These are phyloP conservation scores for Labia minor DNA, from an alignment of 2,888 invertebrate genomes.

Conservation along the genomic window DNA sequence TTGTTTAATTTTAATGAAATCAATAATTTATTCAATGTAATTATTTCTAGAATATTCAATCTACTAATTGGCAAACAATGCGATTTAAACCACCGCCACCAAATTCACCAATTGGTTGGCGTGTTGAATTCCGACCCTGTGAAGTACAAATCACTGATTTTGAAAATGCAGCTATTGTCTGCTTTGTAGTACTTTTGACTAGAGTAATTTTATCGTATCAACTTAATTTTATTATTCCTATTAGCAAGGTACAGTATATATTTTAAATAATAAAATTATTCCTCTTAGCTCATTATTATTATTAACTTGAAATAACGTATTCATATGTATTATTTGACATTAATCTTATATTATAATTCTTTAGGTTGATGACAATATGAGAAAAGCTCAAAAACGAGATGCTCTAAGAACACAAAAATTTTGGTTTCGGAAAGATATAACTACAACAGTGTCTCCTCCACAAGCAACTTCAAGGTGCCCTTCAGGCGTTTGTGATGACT, in stretches of 20 bases:
- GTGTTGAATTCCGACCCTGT: constrained; percentile 98
- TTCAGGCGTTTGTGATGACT: constrained; percentile 40
- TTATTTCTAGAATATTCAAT: constrained; percentile 80
- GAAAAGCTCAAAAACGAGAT: constrained; percentile 81
- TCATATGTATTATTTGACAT: no score
- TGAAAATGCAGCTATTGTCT: constrained; percentile 97
- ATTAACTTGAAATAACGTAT: no score
- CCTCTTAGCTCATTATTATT: not conserved
- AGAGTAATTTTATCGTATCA: constrained; percentile 93
- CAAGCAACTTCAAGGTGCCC: constrained; percentile 32
- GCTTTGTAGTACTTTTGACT: constrained; percentile 93
- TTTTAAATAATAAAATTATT: not conserved
- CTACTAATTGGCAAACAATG: constrained; percentile 99
- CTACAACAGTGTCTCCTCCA: constrained; percentile 32
- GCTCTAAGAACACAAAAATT: constrained; percentile 76
- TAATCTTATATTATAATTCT: no score
- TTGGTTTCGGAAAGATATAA: constrained; percentile 81
- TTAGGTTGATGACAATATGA: constrained; percentile 94
- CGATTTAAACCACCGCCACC: constrained; percentile 97
- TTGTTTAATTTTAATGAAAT: constrained; percentile 7
- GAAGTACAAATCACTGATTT: constrained; percentile 98
- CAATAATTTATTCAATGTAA: not conserved
- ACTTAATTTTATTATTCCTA: constrained; percentile 91
- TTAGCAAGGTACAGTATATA: constrained; percentile 63
- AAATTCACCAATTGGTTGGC: constrained; percentile 93